Evolutionary conservation across 2,113 vertebrate genomes (phyloP).

Genomic region (Epinephelus fuscoguttatus): DNA sequence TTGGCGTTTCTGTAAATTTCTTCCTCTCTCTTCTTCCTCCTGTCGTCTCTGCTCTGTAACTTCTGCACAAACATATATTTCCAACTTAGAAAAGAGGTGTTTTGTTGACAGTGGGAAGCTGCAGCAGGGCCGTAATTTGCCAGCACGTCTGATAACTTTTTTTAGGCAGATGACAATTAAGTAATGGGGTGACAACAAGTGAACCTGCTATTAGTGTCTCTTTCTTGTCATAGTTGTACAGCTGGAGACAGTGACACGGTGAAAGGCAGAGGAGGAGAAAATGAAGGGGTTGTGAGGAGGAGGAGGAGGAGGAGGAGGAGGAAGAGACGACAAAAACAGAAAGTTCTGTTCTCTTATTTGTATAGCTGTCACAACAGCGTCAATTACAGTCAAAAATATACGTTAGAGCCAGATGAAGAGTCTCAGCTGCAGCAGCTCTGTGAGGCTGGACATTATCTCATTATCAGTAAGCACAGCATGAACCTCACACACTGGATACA

Average conservation of each 20-base stretch:
- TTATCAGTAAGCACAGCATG: background rate
- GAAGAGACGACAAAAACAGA: background rate
- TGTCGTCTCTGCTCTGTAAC: background rate
- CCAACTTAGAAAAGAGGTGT: background rate
- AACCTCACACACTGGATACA: background rate
- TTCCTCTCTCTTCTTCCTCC: background rate
- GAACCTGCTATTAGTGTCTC: slow-evolving; percentile 31
- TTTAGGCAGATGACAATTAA: slow-evolving; percentile 43
- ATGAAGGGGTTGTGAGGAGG: slow-evolving; percentile 9
- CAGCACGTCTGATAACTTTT: background rate
- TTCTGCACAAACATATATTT: background rate
- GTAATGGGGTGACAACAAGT: background rate
- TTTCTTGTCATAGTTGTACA: slow-evolving; percentile 31
- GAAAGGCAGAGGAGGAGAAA: slow-evolving; percentile 22
- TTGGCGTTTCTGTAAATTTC: background rate
- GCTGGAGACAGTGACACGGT: slow-evolving; percentile 7
- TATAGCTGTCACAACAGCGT: background rate
- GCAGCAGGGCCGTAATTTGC: background rate
- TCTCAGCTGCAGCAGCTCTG: background rate
- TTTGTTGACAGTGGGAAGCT: slow-evolving; percentile 2
- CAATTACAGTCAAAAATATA: background rate
- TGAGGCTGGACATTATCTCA: background rate
- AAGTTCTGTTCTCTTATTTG: background rate
- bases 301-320: background rate
- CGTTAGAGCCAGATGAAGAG: background rate